A percentile compares a stretch with the other conserved stretches of the same genome.
These are phyloP conservation scores for Barypeithes pellucidus DNA, from an alignment of 2,888 invertebrate genomes.

Conservation along the genomic window DNA sequence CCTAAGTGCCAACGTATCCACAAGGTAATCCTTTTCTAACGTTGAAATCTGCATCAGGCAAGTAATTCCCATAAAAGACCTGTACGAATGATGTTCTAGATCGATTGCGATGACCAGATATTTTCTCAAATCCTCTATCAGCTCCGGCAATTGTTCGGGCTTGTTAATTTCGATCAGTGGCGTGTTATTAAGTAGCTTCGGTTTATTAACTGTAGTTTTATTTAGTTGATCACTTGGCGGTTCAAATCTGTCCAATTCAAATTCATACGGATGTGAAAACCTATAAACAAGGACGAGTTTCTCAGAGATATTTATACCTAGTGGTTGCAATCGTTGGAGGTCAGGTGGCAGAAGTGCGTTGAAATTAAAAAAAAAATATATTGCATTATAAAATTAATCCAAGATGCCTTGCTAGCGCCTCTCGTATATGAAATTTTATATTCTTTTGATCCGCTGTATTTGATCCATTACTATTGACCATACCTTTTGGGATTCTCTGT, in stretches of 20 bases:
- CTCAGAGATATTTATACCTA: too few species aligned
- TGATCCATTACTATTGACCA: too few species aligned
- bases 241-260: conserved; percentile 84
- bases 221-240: conserved; percentile 73
- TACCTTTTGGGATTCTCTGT: too few species aligned
- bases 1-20: conserved; percentile 90
- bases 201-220: conserved; percentile 67
- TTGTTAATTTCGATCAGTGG: conserved; percentile 81
- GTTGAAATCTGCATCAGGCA: conserved; percentile 97
- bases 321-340: too few species aligned
- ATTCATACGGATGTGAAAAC: conserved; percentile 91
- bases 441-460: too few species aligned
- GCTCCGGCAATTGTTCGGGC: conserved; percentile 75
- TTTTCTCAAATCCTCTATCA: conserved; percentile 79
- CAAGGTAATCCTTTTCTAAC: conserved; percentile 84
- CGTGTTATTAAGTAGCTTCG: conserved; percentile 74
- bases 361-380: too few species aligned
- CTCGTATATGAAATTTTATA: too few species aligned
- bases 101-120: conserved; percentile 90
- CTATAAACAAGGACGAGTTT: too few species aligned
- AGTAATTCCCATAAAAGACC: conserved; percentile 92
- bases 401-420: too few species aligned
- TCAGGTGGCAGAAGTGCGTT: too few species aligned
- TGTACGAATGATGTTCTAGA: conserved; percentile 92
- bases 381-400: too few species aligned